Evolutionary conservation across 2,113 vertebrate species (phyloP), one percentile per base, ranked within the genome.

Genomic region (Crotalus tigris): DNA sequence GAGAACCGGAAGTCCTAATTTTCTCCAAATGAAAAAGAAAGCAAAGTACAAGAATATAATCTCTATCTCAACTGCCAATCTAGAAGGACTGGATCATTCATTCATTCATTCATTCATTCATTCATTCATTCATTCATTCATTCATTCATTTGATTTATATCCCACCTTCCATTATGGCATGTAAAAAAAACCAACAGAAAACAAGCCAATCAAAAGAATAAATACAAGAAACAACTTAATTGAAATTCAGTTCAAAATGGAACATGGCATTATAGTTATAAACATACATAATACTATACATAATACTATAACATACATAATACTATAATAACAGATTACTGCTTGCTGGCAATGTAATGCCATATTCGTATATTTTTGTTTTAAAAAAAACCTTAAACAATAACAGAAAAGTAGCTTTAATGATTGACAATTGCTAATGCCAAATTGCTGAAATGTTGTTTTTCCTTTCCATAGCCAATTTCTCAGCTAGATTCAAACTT

Each of bases 391-490:
- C 3, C 59, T 26, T 29, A 57, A 57, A 19, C 26, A 64, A 64
- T 64, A 64, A n/a, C 61, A 64, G 24, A 64, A 64, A 64, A 64
- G 15, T 61, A 29, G 10, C 12, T 29, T 64, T 64, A 64, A 64
- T n/a, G 64, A 29, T 64, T 44, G 55, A 33, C 61, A 92, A 57
- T 51, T 33, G 29, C 59, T 8, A 54, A 39, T 75, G 88, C 33
- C 13, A 88, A 39, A 33, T 69, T n/a, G 55, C 13, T 92, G 15
- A 81, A 89, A 89, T 49, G 4, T 46, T 85, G 87, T 19, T 46
- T 92, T 81, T 81, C 44, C 51, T 89, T 92, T 85, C 53, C 59
- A 88, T 92, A 23, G 49, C 69, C 51, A 75, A 26, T 92, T 92
- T 75, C 49, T 89, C 61, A 29, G 59, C 33, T 81, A 53, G 91